A percentile compares a stretch with the other conserved stretches of the same genome.
Evolutionary conservation across 2,888 invertebrate genomes (phyloP).

Genomic region (Zele albiditarsus): DNA sequence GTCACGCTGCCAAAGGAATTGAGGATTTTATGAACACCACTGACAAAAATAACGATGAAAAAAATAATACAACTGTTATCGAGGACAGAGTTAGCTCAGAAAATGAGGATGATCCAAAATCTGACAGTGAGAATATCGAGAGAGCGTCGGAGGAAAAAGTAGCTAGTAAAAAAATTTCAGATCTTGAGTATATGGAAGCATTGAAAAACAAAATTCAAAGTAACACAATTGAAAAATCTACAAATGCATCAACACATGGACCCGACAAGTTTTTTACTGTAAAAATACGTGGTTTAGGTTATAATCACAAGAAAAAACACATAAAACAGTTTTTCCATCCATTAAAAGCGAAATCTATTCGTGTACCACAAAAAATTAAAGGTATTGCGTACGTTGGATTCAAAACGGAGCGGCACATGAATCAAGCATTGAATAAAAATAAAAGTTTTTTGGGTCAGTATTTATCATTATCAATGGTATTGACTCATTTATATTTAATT

Average conservation of each 20-base stretch:
- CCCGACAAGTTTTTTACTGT: conserved; percentile 76
- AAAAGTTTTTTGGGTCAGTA: conserved; percentile 87
- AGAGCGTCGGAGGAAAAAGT: conserved; percentile 74
- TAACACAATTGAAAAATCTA: conserved; percentile 67
- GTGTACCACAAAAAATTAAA: conserved; percentile 83
- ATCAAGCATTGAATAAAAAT: conserved; percentile 86
- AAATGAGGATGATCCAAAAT: conserved; percentile 55
- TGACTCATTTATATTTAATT: conserved; percentile 33
- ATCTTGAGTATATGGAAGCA: conserved; percentile 86
- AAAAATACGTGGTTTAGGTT: conserved; percentile 86
- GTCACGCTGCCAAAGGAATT: conserved; percentile 76
- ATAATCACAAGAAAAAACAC: conserved; percentile 86
- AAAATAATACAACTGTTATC: conserved; percentile 37
- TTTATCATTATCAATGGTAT: conserved; percentile 22
- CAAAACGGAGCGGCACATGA: conserved; percentile 85
- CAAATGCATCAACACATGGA: conserved; percentile 52
- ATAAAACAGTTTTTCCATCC: conserved; percentile 90
- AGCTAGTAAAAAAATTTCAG: conserved; percentile 84
- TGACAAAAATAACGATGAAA: conserved; percentile 70
- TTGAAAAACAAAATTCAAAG: conserved; percentile 73
- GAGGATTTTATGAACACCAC: conserved; percentile 77
- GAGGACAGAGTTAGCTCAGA: conserved; percentile 53
- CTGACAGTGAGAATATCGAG: conserved; percentile 58
- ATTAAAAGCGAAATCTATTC: conserved; percentile 83
- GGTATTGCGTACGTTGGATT: conserved; percentile 96